Conservation (phyloP, 1,140 invertebrate species). For the Zaprionus ghesquierei region DNA sequence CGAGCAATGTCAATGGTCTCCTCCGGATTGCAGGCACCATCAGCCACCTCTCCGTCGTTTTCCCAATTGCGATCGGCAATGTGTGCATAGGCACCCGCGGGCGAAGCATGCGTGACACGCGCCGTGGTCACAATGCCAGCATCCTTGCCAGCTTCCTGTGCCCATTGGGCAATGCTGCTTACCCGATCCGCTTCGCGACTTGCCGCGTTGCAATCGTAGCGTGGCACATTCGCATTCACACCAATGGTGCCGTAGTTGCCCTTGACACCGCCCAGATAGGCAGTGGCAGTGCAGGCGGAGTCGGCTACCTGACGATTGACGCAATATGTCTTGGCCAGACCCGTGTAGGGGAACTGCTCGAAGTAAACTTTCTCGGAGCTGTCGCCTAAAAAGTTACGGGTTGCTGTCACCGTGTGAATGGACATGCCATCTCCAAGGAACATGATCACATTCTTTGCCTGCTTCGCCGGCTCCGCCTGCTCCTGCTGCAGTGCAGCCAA, state of each 20-base stretch:
- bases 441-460: conserved; percentile 89
- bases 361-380: conserved; percentile 88
- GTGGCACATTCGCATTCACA: conserved; percentile 86
- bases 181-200: conserved; percentile 83
- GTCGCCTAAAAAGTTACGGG: conserved; percentile 86
- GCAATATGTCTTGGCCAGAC: conserved; percentile 91
- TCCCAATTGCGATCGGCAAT: conserved; percentile 91
- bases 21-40: conserved; percentile 53
- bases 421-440: conserved; percentile 93
- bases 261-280: conserved; percentile 92
- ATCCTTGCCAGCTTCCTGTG: conserved; percentile 87
- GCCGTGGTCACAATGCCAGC: conserved; percentile 91
- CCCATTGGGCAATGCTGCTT: conserved; percentile 87
- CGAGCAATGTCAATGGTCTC: conserved; percentile 87
- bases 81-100: conserved; percentile 91
- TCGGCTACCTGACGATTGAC: conserved; percentile 89
- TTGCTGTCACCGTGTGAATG: conserved; percentile 88
- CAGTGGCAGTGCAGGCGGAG: conserved; percentile 90
- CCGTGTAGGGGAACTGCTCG: conserved; percentile 89
- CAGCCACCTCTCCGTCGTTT: conserved; percentile 86
- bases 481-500: conserved; percentile 70
- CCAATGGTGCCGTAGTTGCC: conserved; percentile 89
- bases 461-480: conserved; percentile 57
- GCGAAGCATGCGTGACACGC: conserved; percentile 91
- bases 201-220: conserved; percentile 83